Evolutionary conservation across 2,888 invertebrate species (phyloP), one percentile per base, ranked within the genome.

Genomic region (Amphipoea oculea): DNA sequence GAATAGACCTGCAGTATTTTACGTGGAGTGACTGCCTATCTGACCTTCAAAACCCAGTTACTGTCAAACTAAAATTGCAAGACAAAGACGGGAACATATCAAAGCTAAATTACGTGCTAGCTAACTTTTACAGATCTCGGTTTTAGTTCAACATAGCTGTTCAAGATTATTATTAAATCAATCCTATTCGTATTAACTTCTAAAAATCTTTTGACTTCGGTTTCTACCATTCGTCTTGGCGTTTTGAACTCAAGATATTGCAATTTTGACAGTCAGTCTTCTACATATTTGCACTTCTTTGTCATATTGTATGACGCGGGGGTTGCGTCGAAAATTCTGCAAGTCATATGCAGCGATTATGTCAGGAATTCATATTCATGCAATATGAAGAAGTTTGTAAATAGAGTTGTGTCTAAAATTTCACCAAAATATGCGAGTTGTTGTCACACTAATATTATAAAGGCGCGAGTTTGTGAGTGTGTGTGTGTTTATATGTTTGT

Each of bases 221-320:
- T 71, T 17, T 36, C n/a, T n/a, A 29, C 2, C 42, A 29, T 42
- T 14, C 7, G 4, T 40, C 23, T 78, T 48, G 7, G 1, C 9
- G n/a, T 71, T 51, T 72, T 45, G 51, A 17, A 63, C 4, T 20
- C 45, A 45, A 20, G 5, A 36, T 45, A 62, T 62, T 78, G n/a
- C 51, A 45, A 57, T 23, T 62, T 54, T 73, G 45, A 63, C 42
- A 54, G 4, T 36, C 14, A 45, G 17, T 17, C 20, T 17, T 36
- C 1, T 63, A 45, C n/a, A 36, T 81, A 79, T 73, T 63, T 71
- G 20, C 17, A 45, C 23, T 29, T 29, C 7, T 68, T 12, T 17
- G 3, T 23, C 6, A 72, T 63, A 74, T 54, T 54, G n/a, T 17
- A 29, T 17, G 12, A 54, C 14, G 5, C 12, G 17, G 23, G 17